phyloP scores from a whole-genome alignment of 2,888 invertebrate species.

The Chalcosyrphus nemorum region DNA sequence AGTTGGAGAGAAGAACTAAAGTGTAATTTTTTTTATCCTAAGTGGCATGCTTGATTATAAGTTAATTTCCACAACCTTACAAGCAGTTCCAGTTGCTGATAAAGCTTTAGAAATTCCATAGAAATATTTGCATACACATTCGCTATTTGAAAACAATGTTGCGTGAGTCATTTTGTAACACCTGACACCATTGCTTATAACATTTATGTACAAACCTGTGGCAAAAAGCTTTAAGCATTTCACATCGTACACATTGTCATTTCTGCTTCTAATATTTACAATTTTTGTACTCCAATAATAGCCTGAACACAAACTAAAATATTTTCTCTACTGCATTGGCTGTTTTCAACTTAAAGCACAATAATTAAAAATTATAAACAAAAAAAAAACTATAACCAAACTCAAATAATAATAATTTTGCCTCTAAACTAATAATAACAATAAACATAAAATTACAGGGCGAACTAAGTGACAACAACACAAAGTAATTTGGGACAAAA shows the following conservation, averaged over 20 bases:
- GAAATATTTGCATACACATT: too few species aligned
- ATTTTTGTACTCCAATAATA: constrained; percentile 19
- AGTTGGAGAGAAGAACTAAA: too few species aligned
- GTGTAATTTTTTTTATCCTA: too few species aligned
- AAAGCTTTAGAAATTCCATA: too few species aligned
- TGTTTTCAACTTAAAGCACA: constrained; percentile 48
- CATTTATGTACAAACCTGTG: background rate
- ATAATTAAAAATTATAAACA: background rate
- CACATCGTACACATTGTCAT: constrained; percentile 30
- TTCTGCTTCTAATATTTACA: constrained; percentile 61
- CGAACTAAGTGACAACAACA: constrained; percentile 60
- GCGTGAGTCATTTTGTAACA: too few species aligned
- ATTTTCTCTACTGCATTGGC: constrained; percentile 50
- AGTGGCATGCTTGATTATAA: too few species aligned
- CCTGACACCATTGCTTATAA: too few species aligned
- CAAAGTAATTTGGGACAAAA: constrained; percentile 53
- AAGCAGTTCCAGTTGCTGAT: too few species aligned
- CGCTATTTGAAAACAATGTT: too few species aligned
- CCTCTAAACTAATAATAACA: constrained; percentile 57
- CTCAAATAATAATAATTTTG: constrained; percentile 37
- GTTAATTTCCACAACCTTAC: too few species aligned
- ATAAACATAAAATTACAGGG: constrained; percentile 58
- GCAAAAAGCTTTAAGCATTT: constrained; percentile 15
- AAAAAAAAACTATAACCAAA: constrained; percentile 4
- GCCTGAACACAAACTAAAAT: constrained; percentile 22